Conservation (phyloP, 1,140 invertebrate species). For the Ectropis grisescens region DNA sequence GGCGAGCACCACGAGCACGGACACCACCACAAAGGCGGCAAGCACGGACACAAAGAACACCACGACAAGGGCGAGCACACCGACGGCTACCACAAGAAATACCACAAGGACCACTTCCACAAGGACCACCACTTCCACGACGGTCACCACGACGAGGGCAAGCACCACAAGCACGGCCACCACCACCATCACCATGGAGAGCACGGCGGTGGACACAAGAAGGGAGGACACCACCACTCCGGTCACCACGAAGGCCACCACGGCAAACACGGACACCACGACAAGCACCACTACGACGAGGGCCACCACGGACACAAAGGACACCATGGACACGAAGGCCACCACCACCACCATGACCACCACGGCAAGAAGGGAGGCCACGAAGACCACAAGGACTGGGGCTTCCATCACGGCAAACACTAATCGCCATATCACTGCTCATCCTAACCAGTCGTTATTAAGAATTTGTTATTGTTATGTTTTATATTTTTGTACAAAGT, state of each 20-base stretch:
- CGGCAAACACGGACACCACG: neutral
- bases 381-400: neutral
- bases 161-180: neutral
- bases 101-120: neutral
- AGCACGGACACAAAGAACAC: neutral
- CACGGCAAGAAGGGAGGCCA: too few relatives aligned
- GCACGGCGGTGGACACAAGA: neutral
- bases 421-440: too few relatives aligned
- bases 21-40: neutral
- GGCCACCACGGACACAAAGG: neutral
- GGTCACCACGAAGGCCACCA: neutral
- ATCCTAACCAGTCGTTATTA: too few relatives aligned
- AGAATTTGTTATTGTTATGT: too few relatives aligned
- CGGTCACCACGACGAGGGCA: neutral
- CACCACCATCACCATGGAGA: neutral
- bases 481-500: conserved; percentile 7
- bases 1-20: neutral
- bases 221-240: neutral
- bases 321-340: too few relatives aligned
- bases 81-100: neutral
- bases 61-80: neutral
- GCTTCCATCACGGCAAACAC: neutral
- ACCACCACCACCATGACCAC: neutral
- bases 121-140: neutral
- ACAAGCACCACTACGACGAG: neutral